Evolutionary conservation across 1,140 invertebrate genomes (phyloP).

Genomic region (Anagrus nilaparvatae): DNA sequence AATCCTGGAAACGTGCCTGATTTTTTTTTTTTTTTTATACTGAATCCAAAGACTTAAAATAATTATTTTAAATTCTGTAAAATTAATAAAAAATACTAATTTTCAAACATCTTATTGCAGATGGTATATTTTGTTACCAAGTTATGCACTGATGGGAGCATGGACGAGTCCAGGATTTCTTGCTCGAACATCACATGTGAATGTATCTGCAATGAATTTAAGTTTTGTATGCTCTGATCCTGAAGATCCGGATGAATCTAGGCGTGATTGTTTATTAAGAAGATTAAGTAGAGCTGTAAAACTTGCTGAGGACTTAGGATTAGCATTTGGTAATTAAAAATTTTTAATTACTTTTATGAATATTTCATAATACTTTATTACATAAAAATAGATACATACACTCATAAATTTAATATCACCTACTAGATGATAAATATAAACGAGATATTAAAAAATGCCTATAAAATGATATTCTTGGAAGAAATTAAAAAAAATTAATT

Average conservation of each 20-base stretch:
- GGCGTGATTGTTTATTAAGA: constrained; percentile 32
- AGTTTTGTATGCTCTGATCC: constrained; percentile 46
- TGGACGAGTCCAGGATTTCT: constrained; percentile 45
- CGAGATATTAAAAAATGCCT: no score
- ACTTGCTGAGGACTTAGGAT: constrained; percentile 33
- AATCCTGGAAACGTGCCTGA: no score
- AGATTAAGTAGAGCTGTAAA: constrained; percentile 32
- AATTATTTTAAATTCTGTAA: no score
- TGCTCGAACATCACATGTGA: constrained; percentile 47
- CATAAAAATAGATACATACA: no score
- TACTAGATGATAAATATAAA: no score
- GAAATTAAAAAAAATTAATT: no score
- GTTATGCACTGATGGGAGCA: constrained; percentile 50
- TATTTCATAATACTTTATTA: not conserved
- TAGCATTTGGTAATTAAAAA: constrained; percentile 28
- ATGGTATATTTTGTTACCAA: constrained; percentile 47
- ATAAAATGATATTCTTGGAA: no score
- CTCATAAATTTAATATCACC: no score
- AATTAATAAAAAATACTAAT: no score
- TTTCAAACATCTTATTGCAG: no score
- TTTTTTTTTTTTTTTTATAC: no score
- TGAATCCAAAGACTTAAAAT: no score
- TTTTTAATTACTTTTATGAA: not conserved
- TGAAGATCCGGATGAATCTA: constrained; percentile 43
- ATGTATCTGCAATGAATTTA: constrained; percentile 47